Base-by-base conservation (phyloP, 2,797 vertebrate species). In the Spinibarbus caldwelli region DNA sequence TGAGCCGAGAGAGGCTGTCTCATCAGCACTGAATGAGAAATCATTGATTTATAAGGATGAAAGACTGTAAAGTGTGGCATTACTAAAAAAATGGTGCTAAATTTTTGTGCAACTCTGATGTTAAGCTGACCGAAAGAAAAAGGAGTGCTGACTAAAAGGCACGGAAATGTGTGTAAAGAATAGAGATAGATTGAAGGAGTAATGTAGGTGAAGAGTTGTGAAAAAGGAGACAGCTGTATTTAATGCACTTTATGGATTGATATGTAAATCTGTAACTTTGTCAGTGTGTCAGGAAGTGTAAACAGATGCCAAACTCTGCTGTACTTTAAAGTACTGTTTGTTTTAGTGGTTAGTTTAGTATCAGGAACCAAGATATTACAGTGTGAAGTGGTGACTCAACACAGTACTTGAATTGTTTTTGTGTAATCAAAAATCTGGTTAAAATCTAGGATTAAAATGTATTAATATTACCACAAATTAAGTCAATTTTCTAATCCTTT, bases 21-120 rank as follows among this genome's bases (percentile, higher is more conserved):
- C 64, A 68, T 64, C 77, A 54, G 79, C 1, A 0, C 45, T 57
- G 62, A 78, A 70, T 70, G 73, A 78, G 36, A 71, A 84, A 84
- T 78, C 75, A 70, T 78, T 57, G 75, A 78, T 43, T 78, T 49
- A n/a, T 70, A 70, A 26, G 3, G 19, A 78, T 78, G 12, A 57
- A 78, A 84, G 49, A 47, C 26, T 5, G 19, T 43, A 15, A 34
- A 71, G 64, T 78, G 45, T 76, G 43, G 21, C 52, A n/a, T 47
- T 72, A 26, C 71, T 72, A 67, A 66, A n/a, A 66, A 82, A 59
- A 21, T 83, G 72, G 29, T 52, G 59, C 15, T 31, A 29, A 26
- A 14, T 59, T 11, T 73, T 43, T 54, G 59, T 66, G 21, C 31
- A 83, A 5, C 17, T 52, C 19, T 72, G 8, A 52, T 31, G 36